Conservation (phyloP, 2,113 vertebrate species). For the Platycercus adscitus region DNA sequence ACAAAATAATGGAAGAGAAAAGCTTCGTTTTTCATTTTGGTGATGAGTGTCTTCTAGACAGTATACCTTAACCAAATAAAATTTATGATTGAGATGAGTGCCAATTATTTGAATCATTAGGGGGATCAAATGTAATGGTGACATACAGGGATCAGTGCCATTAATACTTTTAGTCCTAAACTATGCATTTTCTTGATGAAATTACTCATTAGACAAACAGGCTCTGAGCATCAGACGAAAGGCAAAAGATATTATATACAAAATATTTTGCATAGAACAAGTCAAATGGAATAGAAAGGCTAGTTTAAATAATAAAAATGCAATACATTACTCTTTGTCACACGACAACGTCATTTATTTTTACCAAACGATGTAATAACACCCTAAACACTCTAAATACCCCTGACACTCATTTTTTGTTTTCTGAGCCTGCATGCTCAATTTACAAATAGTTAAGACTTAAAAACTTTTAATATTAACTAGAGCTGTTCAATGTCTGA, state of each 20-base stretch:
- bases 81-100: not conserved
- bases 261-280: not conserved
- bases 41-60: not conserved
- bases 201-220: not conserved
- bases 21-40: not conserved
- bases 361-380: not conserved
- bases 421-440: not conserved
- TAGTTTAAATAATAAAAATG: not conserved
- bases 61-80: not conserved
- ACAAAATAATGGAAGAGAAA: not conserved
- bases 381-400: not conserved
- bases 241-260: not conserved
- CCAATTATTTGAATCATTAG: not conserved
- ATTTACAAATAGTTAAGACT: not conserved
- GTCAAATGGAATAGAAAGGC: not conserved
- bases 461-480: not conserved
- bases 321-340: not conserved
- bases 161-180: not conserved
- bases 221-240: not conserved
- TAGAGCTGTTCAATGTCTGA: not conserved
- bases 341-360: not conserved
- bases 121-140: not conserved
- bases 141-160: not conserved
- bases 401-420: not conserved
- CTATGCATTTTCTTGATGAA: not conserved